Conservation (phyloP, 1,140 invertebrate species). For the Thaumetopoea pityocampa region DNA sequence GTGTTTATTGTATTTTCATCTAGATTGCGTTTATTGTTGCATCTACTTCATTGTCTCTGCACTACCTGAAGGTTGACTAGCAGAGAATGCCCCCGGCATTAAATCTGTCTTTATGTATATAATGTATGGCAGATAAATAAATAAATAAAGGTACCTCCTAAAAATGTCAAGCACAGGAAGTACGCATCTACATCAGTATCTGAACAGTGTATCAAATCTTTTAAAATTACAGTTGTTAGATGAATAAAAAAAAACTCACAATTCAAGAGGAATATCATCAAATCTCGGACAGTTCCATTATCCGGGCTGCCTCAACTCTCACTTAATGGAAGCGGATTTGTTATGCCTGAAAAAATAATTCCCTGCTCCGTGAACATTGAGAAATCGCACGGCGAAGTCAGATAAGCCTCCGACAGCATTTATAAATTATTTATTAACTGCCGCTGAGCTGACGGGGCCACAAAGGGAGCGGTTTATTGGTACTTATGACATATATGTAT, state of each 20-base stretch:
- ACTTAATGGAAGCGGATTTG: conserved; percentile 2
- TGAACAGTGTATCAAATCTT: too few species aligned
- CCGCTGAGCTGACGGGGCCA: conserved; percentile 3
- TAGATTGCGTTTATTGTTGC: too few species aligned
- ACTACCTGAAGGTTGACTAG: too few species aligned
- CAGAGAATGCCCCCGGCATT: too few species aligned
- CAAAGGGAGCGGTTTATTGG: background rate
- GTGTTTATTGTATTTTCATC: too few species aligned
- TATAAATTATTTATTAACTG: conserved; percentile 22
- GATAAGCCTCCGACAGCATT: conserved; percentile 13
- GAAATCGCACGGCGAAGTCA: conserved; percentile 9
- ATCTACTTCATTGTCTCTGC: too few species aligned
- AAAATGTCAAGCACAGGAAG: too few species aligned
- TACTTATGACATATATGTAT: background rate
- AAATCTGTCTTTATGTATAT: too few species aligned
- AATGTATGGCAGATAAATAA: too few species aligned
- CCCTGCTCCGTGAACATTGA: conserved; percentile 11
- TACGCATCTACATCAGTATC: too few species aligned
- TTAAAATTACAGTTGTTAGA: too few species aligned
- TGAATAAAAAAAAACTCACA: conserved; percentile 1
- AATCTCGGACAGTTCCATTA: background rate
- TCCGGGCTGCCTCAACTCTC: background rate
- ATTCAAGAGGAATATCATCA: background rate
- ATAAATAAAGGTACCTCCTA: too few species aligned
- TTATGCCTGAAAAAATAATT: conserved; percentile 18